Evolutionary conservation across 2,888 invertebrate genomes (phyloP).

Genomic region (Dicycla oo): DNA sequence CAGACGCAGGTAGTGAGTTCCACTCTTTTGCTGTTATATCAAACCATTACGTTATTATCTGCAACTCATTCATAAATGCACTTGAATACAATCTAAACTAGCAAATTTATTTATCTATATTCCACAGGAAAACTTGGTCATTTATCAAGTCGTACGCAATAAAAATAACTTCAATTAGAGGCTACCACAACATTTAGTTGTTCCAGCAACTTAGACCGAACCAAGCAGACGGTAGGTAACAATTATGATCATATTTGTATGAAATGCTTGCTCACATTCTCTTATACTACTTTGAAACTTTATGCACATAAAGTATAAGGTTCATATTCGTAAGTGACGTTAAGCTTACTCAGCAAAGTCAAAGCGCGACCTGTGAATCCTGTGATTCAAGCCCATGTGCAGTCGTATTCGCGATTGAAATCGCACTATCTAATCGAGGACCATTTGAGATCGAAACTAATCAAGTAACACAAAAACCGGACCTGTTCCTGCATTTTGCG

Average conservation of each 20-base stretch:
- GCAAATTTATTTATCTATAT: neutral
- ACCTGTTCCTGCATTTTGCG: neutral
- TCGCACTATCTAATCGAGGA: neutral
- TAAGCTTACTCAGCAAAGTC: no score
- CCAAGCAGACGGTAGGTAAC: neutral
- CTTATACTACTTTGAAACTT: neutral
- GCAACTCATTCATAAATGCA: slow-evolving; percentile 3
- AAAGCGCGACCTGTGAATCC: no score
- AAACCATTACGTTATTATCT: neutral
- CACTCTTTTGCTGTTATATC: no score
- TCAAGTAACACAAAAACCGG: neutral
- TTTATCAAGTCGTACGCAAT: neutral
- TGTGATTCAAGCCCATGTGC: no score
- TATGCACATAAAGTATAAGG: neutral
- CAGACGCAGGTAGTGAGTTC: no score
- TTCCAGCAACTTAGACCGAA: neutral
- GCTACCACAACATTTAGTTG: neutral
- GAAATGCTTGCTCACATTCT: neutral
- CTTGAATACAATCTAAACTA: slow-evolving; percentile 1
- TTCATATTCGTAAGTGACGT: neutral
- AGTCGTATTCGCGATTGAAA: neutral
- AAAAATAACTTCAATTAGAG: neutral
- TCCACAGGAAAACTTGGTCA: neutral
- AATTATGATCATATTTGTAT: neutral
- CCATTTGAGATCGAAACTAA: neutral